These are phyloP conservation scores for Sylvilagus bachmani DNA, from an alignment of 2,113 vertebrate species.

Conservation along the genomic window DNA sequence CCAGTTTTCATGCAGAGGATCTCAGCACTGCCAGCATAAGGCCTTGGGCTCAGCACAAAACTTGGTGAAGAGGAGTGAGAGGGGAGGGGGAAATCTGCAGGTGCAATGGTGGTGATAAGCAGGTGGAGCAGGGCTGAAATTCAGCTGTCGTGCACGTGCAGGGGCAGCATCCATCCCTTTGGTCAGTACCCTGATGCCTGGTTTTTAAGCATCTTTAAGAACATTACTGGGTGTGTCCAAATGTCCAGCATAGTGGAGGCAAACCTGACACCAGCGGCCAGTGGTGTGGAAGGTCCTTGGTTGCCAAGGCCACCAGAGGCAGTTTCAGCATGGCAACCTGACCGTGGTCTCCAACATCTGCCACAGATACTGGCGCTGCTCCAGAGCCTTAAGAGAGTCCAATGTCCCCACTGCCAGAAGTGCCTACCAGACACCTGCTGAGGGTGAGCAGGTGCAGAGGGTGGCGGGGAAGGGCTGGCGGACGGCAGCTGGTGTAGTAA, in stretches of 20 bases:
- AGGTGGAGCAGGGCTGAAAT: too few relatives aligned
- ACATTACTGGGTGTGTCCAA: background rate
- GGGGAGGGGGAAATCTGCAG: too few relatives aligned
- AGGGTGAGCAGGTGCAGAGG: background rate
- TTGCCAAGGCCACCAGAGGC: background rate
- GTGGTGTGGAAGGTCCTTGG: too few relatives aligned
- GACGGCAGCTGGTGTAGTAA: too few relatives aligned
- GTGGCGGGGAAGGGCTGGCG: background rate
- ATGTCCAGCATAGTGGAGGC: background rate
- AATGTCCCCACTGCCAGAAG: accelerated
- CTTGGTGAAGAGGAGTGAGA: background rate
- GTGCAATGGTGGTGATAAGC: accelerated
- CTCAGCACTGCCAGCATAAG: background rate
- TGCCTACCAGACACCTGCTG: background rate
- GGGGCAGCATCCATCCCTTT: background rate
- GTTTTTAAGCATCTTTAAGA: background rate
- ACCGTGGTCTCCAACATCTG: background rate
- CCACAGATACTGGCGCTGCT: accelerated
- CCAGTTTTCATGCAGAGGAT: background rate
- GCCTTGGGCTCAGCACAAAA: background rate
- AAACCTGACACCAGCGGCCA: background rate
- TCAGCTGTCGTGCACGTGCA: too few relatives aligned
- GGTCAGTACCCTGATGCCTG: background rate
- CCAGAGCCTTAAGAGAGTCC: background rate
- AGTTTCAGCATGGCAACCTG: background rate